Percentiles rank a stretch among this genome's conserved stretches.
Conservation (phyloP, 2,113 vertebrate genomes). For the Acanthochromis polyacanthus region DNA sequence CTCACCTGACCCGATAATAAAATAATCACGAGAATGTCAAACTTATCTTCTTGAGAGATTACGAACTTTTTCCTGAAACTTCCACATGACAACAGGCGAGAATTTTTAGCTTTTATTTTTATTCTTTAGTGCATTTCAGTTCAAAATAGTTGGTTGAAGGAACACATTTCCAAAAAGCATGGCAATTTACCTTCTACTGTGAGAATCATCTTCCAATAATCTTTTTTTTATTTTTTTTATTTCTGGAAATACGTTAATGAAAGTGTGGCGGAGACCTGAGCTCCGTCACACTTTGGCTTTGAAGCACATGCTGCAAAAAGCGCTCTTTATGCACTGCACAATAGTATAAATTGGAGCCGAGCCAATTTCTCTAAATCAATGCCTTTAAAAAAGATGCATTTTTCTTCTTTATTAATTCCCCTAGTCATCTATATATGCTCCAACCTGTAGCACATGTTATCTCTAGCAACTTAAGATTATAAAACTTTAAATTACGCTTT, state of each 20-base stretch:
- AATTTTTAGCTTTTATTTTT: conserved; percentile 72
- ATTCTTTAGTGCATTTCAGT: conserved; percentile 93
- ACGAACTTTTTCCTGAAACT: conserved; percentile 81
- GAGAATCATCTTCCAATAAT: conserved; percentile 86
- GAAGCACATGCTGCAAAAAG: conserved; percentile 94
- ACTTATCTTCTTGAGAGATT: conserved; percentile 86
- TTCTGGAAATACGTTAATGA: conserved; percentile 86
- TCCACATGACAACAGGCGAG: conserved; percentile 92
- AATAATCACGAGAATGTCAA: conserved; percentile 89
- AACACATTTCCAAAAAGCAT: conserved; percentile 89
- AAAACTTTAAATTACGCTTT: conserved; percentile 93
- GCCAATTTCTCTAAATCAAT: conserved; percentile 86
- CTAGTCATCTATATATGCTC: conserved; percentile 88
- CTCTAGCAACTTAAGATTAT: conserved; percentile 87
- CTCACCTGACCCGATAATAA: conserved; percentile 88
- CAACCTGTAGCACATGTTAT: conserved; percentile 80
- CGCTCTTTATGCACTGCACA: conserved; percentile 89
- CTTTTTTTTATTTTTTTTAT: conserved; percentile 84
- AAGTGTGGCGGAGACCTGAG: conserved; percentile 88
- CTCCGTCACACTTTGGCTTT: conserved; percentile 89
- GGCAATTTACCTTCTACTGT: conserved; percentile 86
- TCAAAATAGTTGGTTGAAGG: conserved; percentile 86
- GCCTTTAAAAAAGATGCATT: conserved; percentile 54
- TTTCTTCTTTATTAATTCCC: conserved; percentile 79
- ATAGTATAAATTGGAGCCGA: conserved; percentile 88